Base-by-base conservation (phyloP, 2,888 invertebrate genomes). In the Sclerodermus sp. region DNA sequence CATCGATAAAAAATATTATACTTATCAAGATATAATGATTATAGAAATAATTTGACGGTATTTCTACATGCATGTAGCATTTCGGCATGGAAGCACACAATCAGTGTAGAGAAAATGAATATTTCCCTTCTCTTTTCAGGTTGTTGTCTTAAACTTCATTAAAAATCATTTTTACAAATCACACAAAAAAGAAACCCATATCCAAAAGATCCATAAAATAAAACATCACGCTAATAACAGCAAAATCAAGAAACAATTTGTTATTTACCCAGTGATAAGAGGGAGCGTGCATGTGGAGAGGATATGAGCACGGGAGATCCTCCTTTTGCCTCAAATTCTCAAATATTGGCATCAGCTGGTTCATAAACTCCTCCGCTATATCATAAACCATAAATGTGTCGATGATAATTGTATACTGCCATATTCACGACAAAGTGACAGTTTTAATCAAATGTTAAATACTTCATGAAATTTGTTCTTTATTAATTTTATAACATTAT, bases 261-360 rank as follows among this genome's bases (percentile, higher is more conserved):
- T 76, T 77, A 78, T 79, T 78, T 88, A 89, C 89, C 89, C 88
- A 88, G 81, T 87, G 86, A 80, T 86, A 87, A 82, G 85, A 84
- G 82, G 85, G 84, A 77, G 87, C 84, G 73, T 86, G 85, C 86
- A 91, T 90, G 83, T 91, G 91, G 81, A 91, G 88, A 76, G 92
- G 92, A 82, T 91, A 93, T 77, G 92, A 91, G 83, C 91, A 91
- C 79, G 92, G 92, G 73, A 91, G 87, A 82, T 92, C 91, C 82
- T 93, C 91, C 80, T 90, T 89, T 80, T 91, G 91, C 79, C 93
- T 87, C 79, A 93, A 86, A 82, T 90, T 90, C 84, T 93, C 93
- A 87, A 94, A 93, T 83, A 94, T 93, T 78, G 93, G 93, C 90
- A 89, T 92, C 88, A 94, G 86, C 85, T 93, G 92, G 84, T 88